Evolutionary conservation across 1,140 invertebrate genomes (phyloP).

Genomic region (Ceratina japonica): DNA sequence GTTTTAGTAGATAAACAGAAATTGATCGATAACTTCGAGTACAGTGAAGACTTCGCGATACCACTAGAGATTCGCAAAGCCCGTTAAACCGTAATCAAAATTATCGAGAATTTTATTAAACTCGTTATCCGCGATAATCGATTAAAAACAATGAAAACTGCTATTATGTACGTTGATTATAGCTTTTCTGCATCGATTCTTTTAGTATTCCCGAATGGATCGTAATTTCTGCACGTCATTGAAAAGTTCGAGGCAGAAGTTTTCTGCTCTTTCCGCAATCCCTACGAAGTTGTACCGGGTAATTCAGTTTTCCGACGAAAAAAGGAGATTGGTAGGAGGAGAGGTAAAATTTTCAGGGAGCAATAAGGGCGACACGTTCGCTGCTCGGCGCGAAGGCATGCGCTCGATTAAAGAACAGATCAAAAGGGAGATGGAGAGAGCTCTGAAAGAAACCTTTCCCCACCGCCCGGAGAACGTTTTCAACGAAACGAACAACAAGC

Average conservation of each 20-base stretch:
- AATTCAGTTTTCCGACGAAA: slow-evolving; percentile 37
- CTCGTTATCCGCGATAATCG: too few species aligned
- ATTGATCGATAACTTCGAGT: slow-evolving; percentile 9
- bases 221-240: slow-evolving; percentile 29
- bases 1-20: background rate
- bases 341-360: slow-evolving; percentile 10
- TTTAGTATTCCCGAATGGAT: too few species aligned
- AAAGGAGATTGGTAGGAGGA: background rate
- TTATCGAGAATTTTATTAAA: background rate
- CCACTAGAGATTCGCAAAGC: background rate
- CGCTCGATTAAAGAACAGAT: slow-evolving; percentile 27
- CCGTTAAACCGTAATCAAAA: background rate
- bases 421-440: background rate
- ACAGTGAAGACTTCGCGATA: background rate
- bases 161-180: too few species aligned
- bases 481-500: background rate
- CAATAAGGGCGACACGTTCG: slow-evolving; percentile 9
- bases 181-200: background rate
- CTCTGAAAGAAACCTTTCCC: background rate
- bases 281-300: slow-evolving; percentile 29
- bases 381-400: background rate
- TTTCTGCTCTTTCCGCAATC: slow-evolving; percentile 24
- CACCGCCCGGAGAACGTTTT: background rate
- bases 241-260: slow-evolving; percentile 34
- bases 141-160: too few species aligned